These are phyloP conservation scores for Ceratosolen solmsi DNA, from an alignment of 1,140 invertebrate species.

Conservation along the genomic window DNA sequence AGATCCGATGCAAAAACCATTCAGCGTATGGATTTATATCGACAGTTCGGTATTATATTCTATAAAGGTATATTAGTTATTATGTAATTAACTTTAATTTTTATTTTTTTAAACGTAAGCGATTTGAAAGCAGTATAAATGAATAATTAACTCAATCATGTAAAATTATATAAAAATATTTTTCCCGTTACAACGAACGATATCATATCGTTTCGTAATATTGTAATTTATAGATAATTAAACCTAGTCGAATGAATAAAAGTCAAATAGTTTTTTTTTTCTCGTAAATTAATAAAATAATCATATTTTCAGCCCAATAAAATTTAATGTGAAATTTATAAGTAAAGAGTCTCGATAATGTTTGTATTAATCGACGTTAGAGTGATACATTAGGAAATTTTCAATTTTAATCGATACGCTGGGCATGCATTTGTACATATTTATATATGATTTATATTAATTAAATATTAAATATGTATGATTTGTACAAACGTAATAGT, in stretches of 20 bases:
- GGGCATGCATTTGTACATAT: constrained; percentile 39
- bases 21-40: background rate
- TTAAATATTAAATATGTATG: constrained; percentile 35
- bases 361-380: constrained; percentile 34
- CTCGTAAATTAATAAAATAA: constrained; percentile 14
- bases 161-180: constrained; percentile 13
- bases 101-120: constrained; percentile 10
- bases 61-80: background rate
- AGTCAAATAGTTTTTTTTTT: constrained; percentile 50
- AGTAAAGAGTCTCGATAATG: constrained; percentile 8
- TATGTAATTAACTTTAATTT: constrained; percentile 11
- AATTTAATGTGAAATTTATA: constrained; percentile 22
- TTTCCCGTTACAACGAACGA: constrained; percentile 31
- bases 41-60: background rate
- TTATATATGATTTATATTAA: constrained; percentile 41
- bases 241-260: constrained; percentile 51
- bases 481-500: constrained; percentile 39
- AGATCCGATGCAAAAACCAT: too few relatives aligned
- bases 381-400: background rate
- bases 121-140: background rate
- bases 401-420: constrained; percentile 10
- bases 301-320: constrained; percentile 36
- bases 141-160: constrained; percentile 20
- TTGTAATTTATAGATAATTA: constrained; percentile 45
- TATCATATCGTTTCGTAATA: constrained; percentile 37